Base-by-base conservation (phyloP, 2,888 invertebrate genomes). In the Leptopilina syphax region DNA sequence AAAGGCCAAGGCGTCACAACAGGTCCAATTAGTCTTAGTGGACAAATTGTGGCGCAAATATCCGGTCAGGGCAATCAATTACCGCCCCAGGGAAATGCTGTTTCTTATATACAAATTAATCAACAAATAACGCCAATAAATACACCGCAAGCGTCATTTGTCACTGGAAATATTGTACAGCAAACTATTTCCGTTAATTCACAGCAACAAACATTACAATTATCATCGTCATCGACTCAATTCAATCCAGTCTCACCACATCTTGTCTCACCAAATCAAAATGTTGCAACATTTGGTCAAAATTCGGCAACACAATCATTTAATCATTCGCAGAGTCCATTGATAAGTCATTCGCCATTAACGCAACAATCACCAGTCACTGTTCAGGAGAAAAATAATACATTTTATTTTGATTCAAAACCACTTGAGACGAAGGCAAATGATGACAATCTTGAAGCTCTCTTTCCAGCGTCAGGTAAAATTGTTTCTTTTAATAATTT, bases 381-480 rank as follows among this genome's bases (percentile, higher is more conserved):
- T 4, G 89, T 91, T 47, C 89, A 89, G 79, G 91, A 91, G 54
- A 90, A 89, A 79, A 87, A 77, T 34, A 34, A 34, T 81, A 57
- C 85, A 12, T 91, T 87, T 82, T 91, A 89, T 77, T 92, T 91
- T 79, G 91, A 91, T 27, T 80, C 89, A 10, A 87, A 86, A 76
- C 85, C 86, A 41, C 86, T 85, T 12, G 88, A 82, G 79, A 0
- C 34, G 12, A 83, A 83, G 13, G 84, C 85, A 50, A 85, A 82
- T 13, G 92, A 92, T 65, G 92, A 93, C 78, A 92, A 93, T 84
- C 90, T 95, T 83, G 94, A 94, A 86, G 94, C 93, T 83, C 92
- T 95, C 76, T 95, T 95, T 88, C 94, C 95, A 87, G 93, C 94
- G 82, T 93, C 95, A 84, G 92, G 93, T 93, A 87, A 88, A 80